A percentile compares a stretch with the other conserved stretches of the same genome.
Evolutionary conservation across 2,888 invertebrate genomes (phyloP).

Genomic region (Eupeodes luniger): DNA sequence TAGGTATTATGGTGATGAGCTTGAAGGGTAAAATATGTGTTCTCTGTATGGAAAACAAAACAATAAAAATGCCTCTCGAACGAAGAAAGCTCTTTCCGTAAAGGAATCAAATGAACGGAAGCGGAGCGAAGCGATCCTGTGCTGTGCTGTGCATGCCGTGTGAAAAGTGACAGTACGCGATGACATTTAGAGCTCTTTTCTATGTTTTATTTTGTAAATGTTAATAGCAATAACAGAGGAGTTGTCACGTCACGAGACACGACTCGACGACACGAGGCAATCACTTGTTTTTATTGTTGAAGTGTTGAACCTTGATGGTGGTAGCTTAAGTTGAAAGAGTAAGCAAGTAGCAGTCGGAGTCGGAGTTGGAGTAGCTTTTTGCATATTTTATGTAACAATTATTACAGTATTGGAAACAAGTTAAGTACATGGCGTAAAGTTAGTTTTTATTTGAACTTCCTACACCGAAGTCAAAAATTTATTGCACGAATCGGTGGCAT

Average conservation of each 20-base stretch:
- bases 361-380: not conserved
- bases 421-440: no score
- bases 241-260: not conserved
- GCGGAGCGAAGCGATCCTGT: slow-evolving; percentile 13
- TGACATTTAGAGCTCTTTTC: slow-evolving; percentile 47
- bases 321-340: slow-evolving; percentile 7
- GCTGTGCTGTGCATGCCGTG: not conserved
- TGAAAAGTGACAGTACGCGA: slow-evolving; percentile 42
- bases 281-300: not conserved
- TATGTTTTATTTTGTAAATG: slow-evolving; percentile 34
- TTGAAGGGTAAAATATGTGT: slow-evolving; percentile 26
- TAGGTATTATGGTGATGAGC: slow-evolving; percentile 36
- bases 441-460: no score
- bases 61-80: not conserved
- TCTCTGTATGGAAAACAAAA: not conserved
- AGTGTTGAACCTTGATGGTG: slow-evolving; percentile 11
- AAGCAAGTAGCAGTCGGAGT: no score
- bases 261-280: not conserved
- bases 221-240: not conserved
- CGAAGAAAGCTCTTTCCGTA: slow-evolving; percentile 23
- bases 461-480: no score
- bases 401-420: no score
- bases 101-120: slow-evolving; percentile 6
- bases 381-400: no score
- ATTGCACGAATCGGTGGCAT: no score